A percentile compares a stretch with the other conserved stretches of the same genome.
These are phyloP conservation scores for Sebastes melanostomus DNA, from an alignment of 2,797 vertebrate species.

Conservation along the genomic window DNA sequence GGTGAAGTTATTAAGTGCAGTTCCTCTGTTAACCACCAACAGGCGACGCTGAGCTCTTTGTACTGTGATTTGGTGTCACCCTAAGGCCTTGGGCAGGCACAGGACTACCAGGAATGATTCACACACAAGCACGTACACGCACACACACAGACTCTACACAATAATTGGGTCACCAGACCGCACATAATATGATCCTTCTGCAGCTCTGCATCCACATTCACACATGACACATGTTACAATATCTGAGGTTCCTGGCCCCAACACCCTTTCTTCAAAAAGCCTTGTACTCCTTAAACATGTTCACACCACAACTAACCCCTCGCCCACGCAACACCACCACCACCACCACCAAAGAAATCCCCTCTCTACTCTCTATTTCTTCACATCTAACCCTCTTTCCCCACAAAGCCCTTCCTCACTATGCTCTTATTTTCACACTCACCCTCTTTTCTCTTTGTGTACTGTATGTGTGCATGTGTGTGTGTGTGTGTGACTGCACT, in stretches of 20 bases:
- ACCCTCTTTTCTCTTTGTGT: conserved; percentile 35
- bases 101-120: conserved; percentile 48
- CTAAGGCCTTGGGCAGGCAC: conserved; percentile 21
- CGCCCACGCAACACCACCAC: neutral
- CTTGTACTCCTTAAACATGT: neutral
- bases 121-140: conserved; percentile 11
- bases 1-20: conserved; percentile 21
- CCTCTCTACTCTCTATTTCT: neutral
- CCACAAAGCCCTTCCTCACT: neutral
- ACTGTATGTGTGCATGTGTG: neutral
- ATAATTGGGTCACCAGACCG: conserved; percentile 76
- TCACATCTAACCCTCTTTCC: neutral
- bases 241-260: conserved; percentile 16
- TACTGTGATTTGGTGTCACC: conserved; percentile 47
- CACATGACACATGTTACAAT: conserved; percentile 40
- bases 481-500: conserved; percentile 13
- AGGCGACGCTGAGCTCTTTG: conserved; percentile 37
- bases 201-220: conserved; percentile 50
- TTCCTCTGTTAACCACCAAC: conserved; percentile 44
- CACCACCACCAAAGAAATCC: neutral
- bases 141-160: conserved; percentile 40
- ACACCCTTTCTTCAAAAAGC: conserved; percentile 9
- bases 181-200: conserved; percentile 67
- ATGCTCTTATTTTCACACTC: conserved; percentile 20
- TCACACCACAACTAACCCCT: neutral